These are phyloP conservation scores for Drosophila miranda DNA, from an alignment of 1,140 invertebrate species.

Conservation along the genomic window DNA sequence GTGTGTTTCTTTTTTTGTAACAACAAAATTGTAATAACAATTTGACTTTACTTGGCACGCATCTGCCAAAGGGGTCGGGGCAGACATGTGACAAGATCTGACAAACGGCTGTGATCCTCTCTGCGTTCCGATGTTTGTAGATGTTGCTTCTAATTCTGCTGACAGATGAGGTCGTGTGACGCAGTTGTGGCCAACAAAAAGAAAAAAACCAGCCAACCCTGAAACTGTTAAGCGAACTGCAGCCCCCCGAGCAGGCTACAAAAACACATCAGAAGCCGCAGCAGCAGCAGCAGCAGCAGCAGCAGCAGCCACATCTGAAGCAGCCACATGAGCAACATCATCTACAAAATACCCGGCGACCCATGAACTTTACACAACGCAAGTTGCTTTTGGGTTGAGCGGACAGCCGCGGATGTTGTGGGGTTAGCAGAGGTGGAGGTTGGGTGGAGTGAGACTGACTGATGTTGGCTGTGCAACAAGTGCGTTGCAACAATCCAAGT, in stretches of 20 bases:
- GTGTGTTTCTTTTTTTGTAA: slow-evolving; percentile 40
- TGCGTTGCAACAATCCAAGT: slow-evolving; percentile 52
- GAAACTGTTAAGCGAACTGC: slow-evolving; percentile 71
- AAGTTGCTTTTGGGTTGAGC: slow-evolving; percentile 25
- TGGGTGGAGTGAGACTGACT: background rate
- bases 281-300: slow-evolving; percentile 6
- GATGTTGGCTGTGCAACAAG: slow-evolving; percentile 32
- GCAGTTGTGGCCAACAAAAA: slow-evolving; percentile 45
- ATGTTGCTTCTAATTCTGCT: slow-evolving; percentile 75
- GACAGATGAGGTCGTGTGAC: slow-evolving; percentile 78
- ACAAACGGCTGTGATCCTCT: slow-evolving; percentile 39
- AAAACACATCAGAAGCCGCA: slow-evolving; percentile 23
- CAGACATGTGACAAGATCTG: slow-evolving; percentile 45
- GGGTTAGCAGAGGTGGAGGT: slow-evolving; percentile 5
- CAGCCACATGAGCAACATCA: slow-evolving; percentile 26
- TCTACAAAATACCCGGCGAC: slow-evolving; percentile 52
- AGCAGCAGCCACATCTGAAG: slow-evolving; percentile 17
- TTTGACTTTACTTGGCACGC: slow-evolving; percentile 67
- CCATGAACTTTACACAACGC: slow-evolving; percentile 74
- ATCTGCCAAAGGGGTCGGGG: slow-evolving; percentile 33
- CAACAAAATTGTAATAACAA: slow-evolving; percentile 69
- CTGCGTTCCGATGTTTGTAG: slow-evolving; percentile 17
- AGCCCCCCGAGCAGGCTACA: slow-evolving; percentile 19
- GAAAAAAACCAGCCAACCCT: slow-evolving; percentile 70
- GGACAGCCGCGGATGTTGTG: background rate